Evolutionary conservation across 2,113 vertebrate species (phyloP).

Genomic region (Nothobranchius furzeri): DNA sequence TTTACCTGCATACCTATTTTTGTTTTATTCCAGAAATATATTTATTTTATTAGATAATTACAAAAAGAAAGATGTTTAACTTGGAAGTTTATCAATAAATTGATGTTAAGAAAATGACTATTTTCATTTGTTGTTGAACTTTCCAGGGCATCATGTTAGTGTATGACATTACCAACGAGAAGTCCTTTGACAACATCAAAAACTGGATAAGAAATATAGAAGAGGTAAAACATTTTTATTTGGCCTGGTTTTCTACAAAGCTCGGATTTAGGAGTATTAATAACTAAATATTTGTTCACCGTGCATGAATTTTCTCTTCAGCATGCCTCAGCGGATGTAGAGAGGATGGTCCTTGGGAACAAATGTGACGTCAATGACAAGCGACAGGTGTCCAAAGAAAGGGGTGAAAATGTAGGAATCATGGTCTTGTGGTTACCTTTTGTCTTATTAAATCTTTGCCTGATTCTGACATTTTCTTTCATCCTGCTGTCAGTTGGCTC

Average conservation of each 20-base stretch:
- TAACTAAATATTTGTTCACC: too few species aligned
- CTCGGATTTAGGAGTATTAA: too few species aligned
- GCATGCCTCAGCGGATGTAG: constrained; percentile 97
- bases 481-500: constrained; percentile 82
- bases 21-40: not conserved
- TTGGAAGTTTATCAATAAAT: too few species aligned
- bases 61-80: too few species aligned
- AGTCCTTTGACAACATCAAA: constrained; percentile 97
- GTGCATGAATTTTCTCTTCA: constrained; percentile 45
- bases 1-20: constrained; percentile 19
- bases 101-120: too few species aligned
- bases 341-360: constrained; percentile 98
- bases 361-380: constrained; percentile 98
- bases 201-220: constrained; percentile 98
- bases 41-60: not conserved
- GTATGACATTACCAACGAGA: constrained; percentile 96
- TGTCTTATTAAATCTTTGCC: not conserved
- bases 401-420: constrained; percentile 87
- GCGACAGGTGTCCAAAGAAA: constrained; percentile 95
- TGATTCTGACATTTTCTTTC: constrained; percentile 9
- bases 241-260: not conserved
- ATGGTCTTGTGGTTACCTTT: rapidly evolving
- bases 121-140: constrained; percentile 1
- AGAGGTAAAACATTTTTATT: constrained; percentile 79
- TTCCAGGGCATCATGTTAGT: constrained; percentile 94